Evolutionary conservation across 2,113 vertebrate species (phyloP), one percentile per base, ranked within the genome.

Genomic region (Dicrurus megarhynchus): DNA sequence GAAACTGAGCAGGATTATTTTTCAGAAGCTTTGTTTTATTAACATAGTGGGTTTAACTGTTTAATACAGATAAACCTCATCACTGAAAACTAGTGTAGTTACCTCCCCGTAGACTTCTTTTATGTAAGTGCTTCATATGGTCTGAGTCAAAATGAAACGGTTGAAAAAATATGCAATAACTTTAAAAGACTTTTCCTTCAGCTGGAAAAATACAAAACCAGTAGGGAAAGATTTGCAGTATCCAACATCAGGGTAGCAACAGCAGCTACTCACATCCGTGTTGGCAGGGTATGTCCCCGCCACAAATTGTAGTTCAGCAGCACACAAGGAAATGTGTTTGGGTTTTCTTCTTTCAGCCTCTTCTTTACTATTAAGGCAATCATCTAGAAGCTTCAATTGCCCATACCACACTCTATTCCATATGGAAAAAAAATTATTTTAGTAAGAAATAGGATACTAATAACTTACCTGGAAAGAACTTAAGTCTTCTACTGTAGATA

Each of bases 1-100:
- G 88, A 94, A 97, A 96, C 92, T 88, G 76, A 95, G 83, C 89
- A 92, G 42, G 42, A 52, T 92, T 61, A 50, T 67, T 77, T 78
- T 93, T 92, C 59, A 92, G 71, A 92, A 93, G 73, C 81, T 91
- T 39, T 57, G 32, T 70, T 97, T 97, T 97, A 95, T 97, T 93
- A 84, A 78, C 8, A 2, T 12, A 26, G 41, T 22, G 44, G 88
- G 86, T 59, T 95, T 96, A 92, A 88, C 86, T 96, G 88, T 67
- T 90, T 87, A 90, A 89, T 81, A 86, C 79, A 95, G 91, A 52
- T 95, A 84, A 95, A 95, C 71, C 95, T 86, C 16, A 2, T 73
- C 46, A 47, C 76, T 89, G 68, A 74, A 39, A 77, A 39, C 83
- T 80, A 47, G 30, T 21, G n/a, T 32, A 37, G 44, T 57, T 88